Base-by-base conservation (phyloP, 2,888 invertebrate species). In the Drosophila merina region DNA sequence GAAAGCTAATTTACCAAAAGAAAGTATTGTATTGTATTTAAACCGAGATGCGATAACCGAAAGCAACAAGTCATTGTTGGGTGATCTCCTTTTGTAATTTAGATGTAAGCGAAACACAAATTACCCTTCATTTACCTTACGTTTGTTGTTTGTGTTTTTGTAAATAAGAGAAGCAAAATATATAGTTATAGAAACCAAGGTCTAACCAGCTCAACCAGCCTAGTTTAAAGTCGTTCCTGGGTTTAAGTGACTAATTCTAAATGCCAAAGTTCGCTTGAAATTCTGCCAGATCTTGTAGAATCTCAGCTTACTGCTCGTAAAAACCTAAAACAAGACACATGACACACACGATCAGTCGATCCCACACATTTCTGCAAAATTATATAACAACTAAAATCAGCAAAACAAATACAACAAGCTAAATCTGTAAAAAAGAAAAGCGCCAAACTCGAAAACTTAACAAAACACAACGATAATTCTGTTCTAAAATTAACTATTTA, bases 401-500 rank as follows among this genome's bases (percentile, higher is more conserved):
- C 33, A 71, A 54, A 63, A 64, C 50, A 57, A 71, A 33, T 57
- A 64, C 64, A 54, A 72, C 50, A 70, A 69, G 42, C 38, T 52
- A 57, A 57, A 55, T 20, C 44, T 69, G 59, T 59, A 52, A 31
- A 58, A 33, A 36, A 36, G 12, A 36, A 36, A 31, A 57, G 50
- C 12, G 38, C 38, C 25, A 9, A 57, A 57, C 10, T 44, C 31
- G 54, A 54, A 47, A 56, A 30, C 12, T 3, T 44, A 52, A 31
- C 28, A 58, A 59, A 20, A 20, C 40, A 45, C 33, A 57, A 42
- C 36, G 30, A 28, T 58, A 47, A 64, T 58, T 68, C 10, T 71
- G 57, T 58, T 68, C 20, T 59, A 36, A 38, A 69, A 69, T 38
- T 59, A 54, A 38, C 63, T 62, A 79, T 85, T 81, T 82, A 81